Conservation (phyloP, 2,113 vertebrate species). For the Plectropomus leopardus region DNA sequence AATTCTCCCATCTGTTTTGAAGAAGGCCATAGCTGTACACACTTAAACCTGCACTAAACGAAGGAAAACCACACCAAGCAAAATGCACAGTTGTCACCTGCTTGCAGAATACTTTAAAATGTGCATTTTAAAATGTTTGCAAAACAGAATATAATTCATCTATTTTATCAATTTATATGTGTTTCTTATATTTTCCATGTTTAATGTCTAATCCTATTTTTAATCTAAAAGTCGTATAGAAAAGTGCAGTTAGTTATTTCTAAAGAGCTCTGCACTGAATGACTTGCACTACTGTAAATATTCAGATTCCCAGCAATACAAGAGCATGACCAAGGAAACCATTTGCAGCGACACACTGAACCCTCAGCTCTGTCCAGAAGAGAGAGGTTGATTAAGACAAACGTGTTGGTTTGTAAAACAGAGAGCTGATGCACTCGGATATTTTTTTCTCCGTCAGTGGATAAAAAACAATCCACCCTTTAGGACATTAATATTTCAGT, state of each 20-base stretch:
- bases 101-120: neutral
- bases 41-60: neutral
- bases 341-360: neutral
- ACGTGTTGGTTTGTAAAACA: neutral
- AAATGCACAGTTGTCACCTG: slow-evolving; percentile 17
- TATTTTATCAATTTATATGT: neutral
- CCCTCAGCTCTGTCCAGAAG: neutral
- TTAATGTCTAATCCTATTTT: neutral
- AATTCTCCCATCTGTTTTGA: slow-evolving; percentile 51
- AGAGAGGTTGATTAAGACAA: slow-evolving; percentile 11
- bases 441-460: slow-evolving; percentile 6
- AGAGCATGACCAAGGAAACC: slow-evolving; percentile 36
- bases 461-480: slow-evolving; percentile 21
- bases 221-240: neutral
- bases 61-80: slow-evolving; percentile 4
- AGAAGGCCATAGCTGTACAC: neutral
- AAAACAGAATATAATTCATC: neutral
- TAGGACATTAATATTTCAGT: slow-evolving; percentile 62
- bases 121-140: neutral
- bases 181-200: neutral
- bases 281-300: slow-evolving; percentile 13
- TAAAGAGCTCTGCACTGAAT: slow-evolving; percentile 16
- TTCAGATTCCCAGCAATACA: slow-evolving; percentile 2
- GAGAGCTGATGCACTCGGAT: neutral
- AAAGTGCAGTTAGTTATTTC: neutral